Evolutionary conservation across 2,113 vertebrate species (phyloP).

Genomic region (Phrynosoma platyrhinos): DNA sequence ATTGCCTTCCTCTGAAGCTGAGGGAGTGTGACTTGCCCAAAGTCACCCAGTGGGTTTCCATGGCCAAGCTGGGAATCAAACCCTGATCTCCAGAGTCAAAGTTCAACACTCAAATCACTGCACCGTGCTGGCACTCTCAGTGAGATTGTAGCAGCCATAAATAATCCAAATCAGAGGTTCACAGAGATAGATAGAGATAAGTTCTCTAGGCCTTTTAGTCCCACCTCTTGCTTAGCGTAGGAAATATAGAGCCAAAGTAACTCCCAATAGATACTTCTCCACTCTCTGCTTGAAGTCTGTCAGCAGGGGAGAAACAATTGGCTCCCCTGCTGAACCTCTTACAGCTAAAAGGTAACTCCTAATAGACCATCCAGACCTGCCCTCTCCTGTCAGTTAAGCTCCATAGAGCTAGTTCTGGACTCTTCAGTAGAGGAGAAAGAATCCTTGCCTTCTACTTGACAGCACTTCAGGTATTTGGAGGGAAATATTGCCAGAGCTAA

Average conservation of each 20-base stretch:
- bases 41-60: too few relatives aligned
- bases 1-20: too few relatives aligned
- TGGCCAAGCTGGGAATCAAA: too few relatives aligned
- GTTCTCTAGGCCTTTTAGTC: not conserved
- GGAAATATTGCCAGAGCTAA: not conserved
- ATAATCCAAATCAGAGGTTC: not conserved
- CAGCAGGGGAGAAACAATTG: not conserved
- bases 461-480: not conserved
- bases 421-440: not conserved
- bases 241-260: not conserved
- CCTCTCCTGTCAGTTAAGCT: not conserved
- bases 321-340: not conserved
- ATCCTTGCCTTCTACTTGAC: not conserved
- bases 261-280: not conserved
- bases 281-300: not conserved
- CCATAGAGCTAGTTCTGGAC: not conserved
- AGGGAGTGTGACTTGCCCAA: too few relatives aligned
- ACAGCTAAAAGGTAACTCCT: not conserved
- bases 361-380: not conserved
- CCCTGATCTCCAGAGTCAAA: too few relatives aligned
- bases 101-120: too few relatives aligned
- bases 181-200: too few relatives aligned
- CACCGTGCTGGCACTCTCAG: too few relatives aligned
- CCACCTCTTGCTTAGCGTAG: not conserved
- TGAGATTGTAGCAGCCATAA: not conserved